Evolutionary conservation across 2,113 vertebrate genomes (phyloP).

Genomic region (Hyperoodon ampullatus): DNA sequence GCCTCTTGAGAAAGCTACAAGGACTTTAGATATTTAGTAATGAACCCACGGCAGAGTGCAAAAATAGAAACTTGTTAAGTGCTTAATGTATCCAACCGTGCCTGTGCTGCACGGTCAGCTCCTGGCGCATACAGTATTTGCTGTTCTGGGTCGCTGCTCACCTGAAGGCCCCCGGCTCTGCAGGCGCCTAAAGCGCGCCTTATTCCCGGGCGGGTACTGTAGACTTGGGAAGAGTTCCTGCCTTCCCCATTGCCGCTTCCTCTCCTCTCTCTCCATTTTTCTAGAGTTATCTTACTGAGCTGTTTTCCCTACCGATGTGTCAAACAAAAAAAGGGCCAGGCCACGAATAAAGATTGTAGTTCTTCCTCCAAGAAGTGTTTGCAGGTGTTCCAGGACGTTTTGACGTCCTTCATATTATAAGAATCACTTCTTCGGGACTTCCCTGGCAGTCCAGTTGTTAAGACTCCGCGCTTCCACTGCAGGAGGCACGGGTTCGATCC

Average conservation of each 20-base stretch:
- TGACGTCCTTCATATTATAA: background rate
- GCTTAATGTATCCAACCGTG: background rate
- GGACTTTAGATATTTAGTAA: background rate
- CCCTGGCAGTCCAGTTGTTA: background rate
- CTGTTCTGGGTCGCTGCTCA: background rate
- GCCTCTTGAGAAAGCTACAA: background rate
- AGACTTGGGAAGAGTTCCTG: background rate
- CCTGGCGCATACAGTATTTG: background rate
- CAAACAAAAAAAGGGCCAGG: background rate
- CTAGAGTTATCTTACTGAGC: background rate
- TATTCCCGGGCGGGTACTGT: background rate
- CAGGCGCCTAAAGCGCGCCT: background rate
- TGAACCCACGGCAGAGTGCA: background rate
- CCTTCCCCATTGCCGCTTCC: background rate
- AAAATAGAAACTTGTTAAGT: background rate
- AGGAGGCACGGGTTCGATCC: background rate
- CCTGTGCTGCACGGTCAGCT: background rate
- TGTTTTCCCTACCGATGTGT: background rate
- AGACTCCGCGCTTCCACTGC: background rate
- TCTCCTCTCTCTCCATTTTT: background rate
- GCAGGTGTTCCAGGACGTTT: background rate
- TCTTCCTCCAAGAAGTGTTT: background rate
- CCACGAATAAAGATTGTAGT: background rate
- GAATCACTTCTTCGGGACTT: background rate
- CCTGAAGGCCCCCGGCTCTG: background rate